phyloP scores from a whole-genome alignment of 2,888 invertebrate genomes.

The Watsonalla binaria region DNA sequence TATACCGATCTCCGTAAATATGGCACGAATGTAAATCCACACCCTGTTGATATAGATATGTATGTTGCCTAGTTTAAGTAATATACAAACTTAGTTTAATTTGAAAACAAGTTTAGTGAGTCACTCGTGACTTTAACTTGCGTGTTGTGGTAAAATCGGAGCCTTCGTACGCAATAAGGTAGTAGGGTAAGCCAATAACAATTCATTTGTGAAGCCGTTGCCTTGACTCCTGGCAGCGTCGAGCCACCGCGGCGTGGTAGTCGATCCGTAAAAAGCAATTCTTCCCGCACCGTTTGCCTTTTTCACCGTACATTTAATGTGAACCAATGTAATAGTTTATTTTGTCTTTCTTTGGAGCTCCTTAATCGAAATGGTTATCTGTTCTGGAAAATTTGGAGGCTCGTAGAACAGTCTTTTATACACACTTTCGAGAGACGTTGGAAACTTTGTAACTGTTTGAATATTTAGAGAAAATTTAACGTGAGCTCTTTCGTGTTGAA shows the following conservation, averaged over 20 bases:
- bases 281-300: conserved; percentile 67
- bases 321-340: conserved; percentile 60
- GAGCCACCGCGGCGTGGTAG: conserved; percentile 58
- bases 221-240: conserved; percentile 29
- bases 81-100: no score
- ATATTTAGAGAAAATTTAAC: no score
- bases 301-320: conserved; percentile 70
- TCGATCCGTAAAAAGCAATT: conserved; percentile 74
- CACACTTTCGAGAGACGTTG: no score
- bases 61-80: no score
- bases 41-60: no score
- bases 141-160: conserved; percentile 38
- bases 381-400: neutral
- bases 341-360: conserved; percentile 27
- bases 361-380: conserved; percentile 15
- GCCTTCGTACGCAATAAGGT: conserved; percentile 56
- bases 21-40: no score
- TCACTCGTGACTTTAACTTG: no score
- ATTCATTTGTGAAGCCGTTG: conserved; percentile 42
- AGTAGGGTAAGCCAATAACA: conserved; percentile 65
- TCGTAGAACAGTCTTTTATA: no score
- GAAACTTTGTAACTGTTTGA: no score
- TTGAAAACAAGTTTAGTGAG: no score
- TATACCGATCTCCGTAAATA: no score
- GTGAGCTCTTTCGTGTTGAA: no score